phyloP scores from a whole-genome alignment of 2,888 invertebrate species.

The Junonia oenone region DNA sequence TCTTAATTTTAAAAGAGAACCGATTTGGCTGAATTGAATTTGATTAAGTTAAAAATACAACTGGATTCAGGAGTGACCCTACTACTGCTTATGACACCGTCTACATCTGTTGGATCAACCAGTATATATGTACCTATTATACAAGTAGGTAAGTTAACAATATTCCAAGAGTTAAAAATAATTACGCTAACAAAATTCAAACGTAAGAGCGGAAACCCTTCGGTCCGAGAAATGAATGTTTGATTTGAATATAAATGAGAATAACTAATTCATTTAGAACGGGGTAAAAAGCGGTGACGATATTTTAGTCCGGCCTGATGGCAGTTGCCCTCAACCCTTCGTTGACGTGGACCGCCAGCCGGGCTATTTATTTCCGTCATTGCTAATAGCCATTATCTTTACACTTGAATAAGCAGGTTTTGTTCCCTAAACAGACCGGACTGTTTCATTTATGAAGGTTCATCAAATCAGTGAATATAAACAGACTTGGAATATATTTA shows the following conservation, averaged over 20 bases:
- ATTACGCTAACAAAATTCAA: background rate
- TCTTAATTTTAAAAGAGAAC: too few species aligned
- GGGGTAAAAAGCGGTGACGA: conserved; percentile 13
- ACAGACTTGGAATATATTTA: background rate
- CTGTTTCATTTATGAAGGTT: background rate
- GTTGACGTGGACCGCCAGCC: conserved; percentile 9
- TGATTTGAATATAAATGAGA: conserved; percentile 15
- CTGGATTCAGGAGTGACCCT: too few species aligned
- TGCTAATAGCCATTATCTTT: conserved; percentile 13
- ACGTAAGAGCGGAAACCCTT: background rate
- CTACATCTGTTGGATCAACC: too few species aligned
- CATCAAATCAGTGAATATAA: background rate
- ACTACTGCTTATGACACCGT: too few species aligned
- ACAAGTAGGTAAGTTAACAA: too few species aligned
- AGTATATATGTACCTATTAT: too few species aligned
- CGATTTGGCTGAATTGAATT: too few species aligned
- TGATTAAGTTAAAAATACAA: too few species aligned
- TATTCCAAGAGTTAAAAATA: background rate
- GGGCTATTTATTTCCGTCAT: conserved; percentile 16
- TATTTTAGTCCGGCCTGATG: conserved; percentile 11
- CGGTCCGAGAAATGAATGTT: background rate
- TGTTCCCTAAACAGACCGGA: conserved; percentile 2
- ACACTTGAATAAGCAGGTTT: conserved; percentile 11
- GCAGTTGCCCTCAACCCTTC: conserved; percentile 7
- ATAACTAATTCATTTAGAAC: conserved; percentile 13